These are phyloP conservation scores for Vidua chalybeata DNA, from an alignment of 2,113 vertebrate species.

Conservation along the genomic window DNA sequence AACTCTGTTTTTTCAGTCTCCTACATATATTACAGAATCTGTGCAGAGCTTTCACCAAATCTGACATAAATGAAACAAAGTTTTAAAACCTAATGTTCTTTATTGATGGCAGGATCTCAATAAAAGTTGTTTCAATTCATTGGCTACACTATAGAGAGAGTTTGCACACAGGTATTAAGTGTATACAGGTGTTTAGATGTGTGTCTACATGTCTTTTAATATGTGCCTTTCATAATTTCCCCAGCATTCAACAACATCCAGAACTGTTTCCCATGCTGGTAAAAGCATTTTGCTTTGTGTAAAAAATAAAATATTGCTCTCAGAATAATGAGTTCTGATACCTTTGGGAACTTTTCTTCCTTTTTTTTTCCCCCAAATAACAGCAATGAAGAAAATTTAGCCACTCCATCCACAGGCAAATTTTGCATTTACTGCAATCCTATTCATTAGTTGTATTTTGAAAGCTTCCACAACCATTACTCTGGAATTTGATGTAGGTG, in stretches of 20 bases:
- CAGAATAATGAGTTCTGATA: background rate
- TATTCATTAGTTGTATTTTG: background rate
- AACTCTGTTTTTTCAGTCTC: background rate
- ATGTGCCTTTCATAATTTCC: background rate
- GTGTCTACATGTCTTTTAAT: background rate
- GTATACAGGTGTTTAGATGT: background rate
- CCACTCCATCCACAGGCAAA: background rate
- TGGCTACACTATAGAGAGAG: background rate
- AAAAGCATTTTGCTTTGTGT: background rate
- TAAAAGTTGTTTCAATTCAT: background rate
- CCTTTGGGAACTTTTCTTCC: background rate
- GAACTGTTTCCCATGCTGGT: background rate
- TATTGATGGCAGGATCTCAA: background rate
- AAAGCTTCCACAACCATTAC: background rate
- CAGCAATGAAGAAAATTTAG: background rate
- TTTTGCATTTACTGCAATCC: background rate
- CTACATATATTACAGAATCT: background rate
- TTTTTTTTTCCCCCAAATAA: background rate
- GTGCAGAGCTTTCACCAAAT: background rate
- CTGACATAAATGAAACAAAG: background rate
- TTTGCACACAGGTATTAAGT: background rate
- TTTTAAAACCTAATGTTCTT: background rate
- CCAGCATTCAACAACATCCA: background rate
- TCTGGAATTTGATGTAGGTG: background rate
- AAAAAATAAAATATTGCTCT: background rate